phyloP scores from a whole-genome alignment of 2,797 vertebrate genomes.

The Catostomus latipinnis region DNA sequence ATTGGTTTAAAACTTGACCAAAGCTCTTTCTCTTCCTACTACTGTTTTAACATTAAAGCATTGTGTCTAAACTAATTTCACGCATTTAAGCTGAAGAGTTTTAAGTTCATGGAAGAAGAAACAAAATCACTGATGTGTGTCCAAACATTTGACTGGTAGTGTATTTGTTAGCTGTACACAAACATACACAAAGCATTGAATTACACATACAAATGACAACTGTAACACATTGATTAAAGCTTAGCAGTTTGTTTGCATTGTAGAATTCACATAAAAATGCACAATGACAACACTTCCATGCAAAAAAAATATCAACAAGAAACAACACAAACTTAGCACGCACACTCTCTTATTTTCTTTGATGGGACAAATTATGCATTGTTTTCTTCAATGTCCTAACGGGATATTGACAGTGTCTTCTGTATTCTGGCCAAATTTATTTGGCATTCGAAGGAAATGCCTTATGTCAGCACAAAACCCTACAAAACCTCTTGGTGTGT shows the following conservation, averaged over 20 bases:
- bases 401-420: background rate
- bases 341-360: constrained; percentile 19
- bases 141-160: background rate
- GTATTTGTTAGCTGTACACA: background rate
- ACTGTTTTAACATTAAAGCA: too few relatives aligned
- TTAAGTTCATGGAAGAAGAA: too few relatives aligned
- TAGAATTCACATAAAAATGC: background rate
- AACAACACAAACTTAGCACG: constrained; percentile 34
- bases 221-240: background rate
- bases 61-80: too few relatives aligned
- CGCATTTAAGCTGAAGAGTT: too few relatives aligned
- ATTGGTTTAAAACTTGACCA: too few relatives aligned
- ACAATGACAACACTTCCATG: background rate
- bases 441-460: constrained; percentile 26
- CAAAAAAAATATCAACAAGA: constrained; percentile 19
- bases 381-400: constrained; percentile 10
- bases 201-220: background rate
- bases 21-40: too few relatives aligned
- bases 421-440: constrained; percentile 28
- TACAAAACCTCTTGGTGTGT: constrained; percentile 8
- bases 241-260: background rate
- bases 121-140: too few relatives aligned
- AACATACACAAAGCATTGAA: background rate
- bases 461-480: constrained; percentile 18
- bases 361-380: constrained; percentile 44